Evolutionary conservation across 2,797 vertebrate species (phyloP).

Genomic region (Paedocypris micromegethes): DNA sequence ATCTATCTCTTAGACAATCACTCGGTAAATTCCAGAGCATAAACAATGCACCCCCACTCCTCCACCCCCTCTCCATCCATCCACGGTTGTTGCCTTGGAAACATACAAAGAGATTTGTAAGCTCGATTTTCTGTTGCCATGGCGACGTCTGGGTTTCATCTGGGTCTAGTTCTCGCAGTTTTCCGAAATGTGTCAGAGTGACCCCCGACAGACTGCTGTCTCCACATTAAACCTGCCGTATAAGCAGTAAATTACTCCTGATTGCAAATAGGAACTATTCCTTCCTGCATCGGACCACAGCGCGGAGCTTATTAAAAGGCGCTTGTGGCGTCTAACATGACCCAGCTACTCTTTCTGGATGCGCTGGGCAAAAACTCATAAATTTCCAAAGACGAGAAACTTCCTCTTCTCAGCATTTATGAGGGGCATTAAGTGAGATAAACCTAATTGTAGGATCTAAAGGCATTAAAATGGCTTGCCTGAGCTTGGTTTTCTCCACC

Average conservation of each 20-base stretch:
- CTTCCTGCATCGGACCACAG: not conserved
- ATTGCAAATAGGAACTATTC: constrained; percentile 7
- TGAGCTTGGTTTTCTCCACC: constrained; percentile 7
- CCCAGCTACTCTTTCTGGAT: constrained; percentile 28
- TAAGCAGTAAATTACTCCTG: constrained; percentile 25
- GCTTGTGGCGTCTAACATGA: constrained; percentile 16
- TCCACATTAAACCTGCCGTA: constrained; percentile 22
- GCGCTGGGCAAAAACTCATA: constrained; percentile 9
- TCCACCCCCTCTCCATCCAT: constrained; percentile 54
- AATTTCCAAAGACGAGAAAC: constrained; percentile 25
- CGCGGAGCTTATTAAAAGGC: constrained; percentile 15
- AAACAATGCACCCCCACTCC: constrained; percentile 52
- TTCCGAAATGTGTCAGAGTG: constrained; percentile 41
- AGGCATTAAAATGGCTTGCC: constrained; percentile 25
- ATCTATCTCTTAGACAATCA: constrained; percentile 54
- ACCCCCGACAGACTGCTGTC: constrained; percentile 42
- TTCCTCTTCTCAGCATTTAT: constrained; percentile 22
- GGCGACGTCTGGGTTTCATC: constrained; percentile 73
- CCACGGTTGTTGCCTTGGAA: constrained; percentile 76
- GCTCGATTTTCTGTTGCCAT: constrained; percentile 69
- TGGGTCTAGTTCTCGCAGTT: constrained; percentile 45
- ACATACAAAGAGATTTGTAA: constrained; percentile 74
- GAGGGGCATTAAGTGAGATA: constrained; percentile 20
- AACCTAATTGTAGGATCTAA: constrained; percentile 31
- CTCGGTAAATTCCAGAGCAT: constrained; percentile 53